Conservation (phyloP, 2,113 vertebrate species). For the Phylloscopus trochilus region DNA sequence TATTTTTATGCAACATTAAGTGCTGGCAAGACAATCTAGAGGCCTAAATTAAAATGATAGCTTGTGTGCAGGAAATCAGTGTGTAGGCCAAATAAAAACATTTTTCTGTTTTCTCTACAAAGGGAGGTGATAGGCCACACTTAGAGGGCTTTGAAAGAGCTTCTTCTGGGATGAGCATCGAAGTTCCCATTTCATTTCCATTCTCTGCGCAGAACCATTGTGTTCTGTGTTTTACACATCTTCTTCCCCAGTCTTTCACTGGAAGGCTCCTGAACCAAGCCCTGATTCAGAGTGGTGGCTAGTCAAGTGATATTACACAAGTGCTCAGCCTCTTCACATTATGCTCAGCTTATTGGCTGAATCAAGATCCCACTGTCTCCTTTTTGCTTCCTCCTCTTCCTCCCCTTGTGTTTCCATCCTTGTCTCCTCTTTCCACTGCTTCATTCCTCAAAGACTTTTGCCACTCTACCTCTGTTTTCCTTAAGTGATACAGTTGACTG, state of each 20-base stretch:
- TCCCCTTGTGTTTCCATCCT: neutral
- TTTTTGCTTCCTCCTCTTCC: neutral
- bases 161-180: neutral
- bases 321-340: neutral
- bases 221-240: neutral
- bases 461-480: neutral
- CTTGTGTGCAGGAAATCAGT: neutral
- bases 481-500: neutral
- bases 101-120: neutral
- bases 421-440: neutral
- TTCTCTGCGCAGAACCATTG: rapidly evolving
- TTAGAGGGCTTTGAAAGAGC: neutral
- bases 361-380: neutral
- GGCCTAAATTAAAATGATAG: neutral
- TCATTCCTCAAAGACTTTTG: neutral
- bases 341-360: neutral
- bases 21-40: neutral
- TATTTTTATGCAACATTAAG: neutral
- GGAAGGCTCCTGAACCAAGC: neutral
- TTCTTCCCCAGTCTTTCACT: neutral
- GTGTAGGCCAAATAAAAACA: neutral
- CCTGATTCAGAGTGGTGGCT: neutral
- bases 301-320: neutral
- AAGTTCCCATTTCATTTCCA: neutral
- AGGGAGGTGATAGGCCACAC: neutral